phyloP scores from a whole-genome alignment of 2,797 vertebrate genomes.

The Falco naumanni region DNA sequence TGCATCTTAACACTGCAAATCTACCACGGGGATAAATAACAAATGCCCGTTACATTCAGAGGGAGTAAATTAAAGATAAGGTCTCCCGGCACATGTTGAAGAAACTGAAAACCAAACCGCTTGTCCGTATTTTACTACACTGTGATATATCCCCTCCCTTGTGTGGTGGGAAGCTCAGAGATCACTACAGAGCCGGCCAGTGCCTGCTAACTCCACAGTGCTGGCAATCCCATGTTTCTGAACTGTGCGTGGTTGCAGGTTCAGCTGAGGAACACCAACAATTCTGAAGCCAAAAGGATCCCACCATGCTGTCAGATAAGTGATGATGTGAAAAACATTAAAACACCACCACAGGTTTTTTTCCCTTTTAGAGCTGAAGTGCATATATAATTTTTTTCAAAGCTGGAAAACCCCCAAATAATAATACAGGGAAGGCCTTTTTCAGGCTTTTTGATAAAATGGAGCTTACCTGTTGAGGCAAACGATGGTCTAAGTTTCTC shows the following conservation, averaged over 20 bases:
- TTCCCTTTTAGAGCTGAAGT: background rate
- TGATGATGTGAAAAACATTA: background rate
- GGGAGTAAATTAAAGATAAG: background rate
- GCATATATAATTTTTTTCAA: background rate
- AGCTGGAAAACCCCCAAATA: background rate
- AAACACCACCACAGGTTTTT: background rate
- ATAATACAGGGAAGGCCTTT: background rate
- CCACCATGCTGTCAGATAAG: background rate
- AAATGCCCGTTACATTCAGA: background rate
- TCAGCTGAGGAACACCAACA: slow-evolving; percentile 12
- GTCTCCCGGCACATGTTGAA: background rate
- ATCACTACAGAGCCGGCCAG: background rate
- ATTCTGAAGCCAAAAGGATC: background rate
- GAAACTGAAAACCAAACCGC: background rate
- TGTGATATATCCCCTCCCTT: background rate
- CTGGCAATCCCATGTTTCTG: background rate
- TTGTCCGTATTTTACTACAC: background rate
- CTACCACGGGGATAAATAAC: no score
- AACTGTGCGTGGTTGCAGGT: background rate
- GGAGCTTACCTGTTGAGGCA: background rate
- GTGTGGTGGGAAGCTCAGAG: background rate
- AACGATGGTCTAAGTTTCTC: background rate
- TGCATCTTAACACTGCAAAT: background rate
- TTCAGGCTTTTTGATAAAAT: background rate
- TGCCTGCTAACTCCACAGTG: background rate